phyloP scores from a whole-genome alignment of 2,113 vertebrate genomes.

The Gobio gobio region DNA sequence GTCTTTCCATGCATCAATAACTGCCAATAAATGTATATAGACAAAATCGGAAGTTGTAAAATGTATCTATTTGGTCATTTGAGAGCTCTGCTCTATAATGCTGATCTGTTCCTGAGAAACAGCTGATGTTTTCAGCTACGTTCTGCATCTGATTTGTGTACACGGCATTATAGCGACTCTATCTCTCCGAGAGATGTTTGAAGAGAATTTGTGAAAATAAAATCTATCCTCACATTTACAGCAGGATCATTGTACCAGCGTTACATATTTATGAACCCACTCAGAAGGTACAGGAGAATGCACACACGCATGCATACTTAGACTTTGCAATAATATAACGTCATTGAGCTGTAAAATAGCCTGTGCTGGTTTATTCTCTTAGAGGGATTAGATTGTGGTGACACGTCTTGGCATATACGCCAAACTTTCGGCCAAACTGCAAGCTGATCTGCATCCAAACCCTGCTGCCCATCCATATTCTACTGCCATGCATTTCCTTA shows the following conservation, averaged over 20 bases:
- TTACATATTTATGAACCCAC: slow-evolving; percentile 28
- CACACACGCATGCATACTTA: neutral
- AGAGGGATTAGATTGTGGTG: neutral
- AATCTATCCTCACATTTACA: neutral
- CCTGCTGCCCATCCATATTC: neutral
- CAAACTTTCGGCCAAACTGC: neutral
- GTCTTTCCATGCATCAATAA: slow-evolving; percentile 17
- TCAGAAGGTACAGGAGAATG: neutral
- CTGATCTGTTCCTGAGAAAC: neutral
- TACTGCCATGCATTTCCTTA: neutral
- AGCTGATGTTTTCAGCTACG: slow-evolving; percentile 3
- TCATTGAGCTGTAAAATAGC: slow-evolving; percentile 24
- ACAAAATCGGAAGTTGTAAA: neutral
- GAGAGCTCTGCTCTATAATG: neutral
- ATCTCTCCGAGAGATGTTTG: neutral
- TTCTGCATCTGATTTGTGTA: slow-evolving; percentile 8
- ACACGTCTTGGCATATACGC: neutral
- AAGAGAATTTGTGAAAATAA: neutral
- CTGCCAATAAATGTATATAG: neutral
- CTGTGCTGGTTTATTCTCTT: slow-evolving; percentile 13
- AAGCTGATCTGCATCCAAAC: slow-evolving; percentile 8
- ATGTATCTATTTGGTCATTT: neutral
- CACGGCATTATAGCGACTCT: neutral
- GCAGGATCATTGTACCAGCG: neutral
- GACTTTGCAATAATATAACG: slow-evolving; percentile 3